Base-by-base conservation (phyloP, 2,797 vertebrate species). In the Semotilus atromaculatus region DNA sequence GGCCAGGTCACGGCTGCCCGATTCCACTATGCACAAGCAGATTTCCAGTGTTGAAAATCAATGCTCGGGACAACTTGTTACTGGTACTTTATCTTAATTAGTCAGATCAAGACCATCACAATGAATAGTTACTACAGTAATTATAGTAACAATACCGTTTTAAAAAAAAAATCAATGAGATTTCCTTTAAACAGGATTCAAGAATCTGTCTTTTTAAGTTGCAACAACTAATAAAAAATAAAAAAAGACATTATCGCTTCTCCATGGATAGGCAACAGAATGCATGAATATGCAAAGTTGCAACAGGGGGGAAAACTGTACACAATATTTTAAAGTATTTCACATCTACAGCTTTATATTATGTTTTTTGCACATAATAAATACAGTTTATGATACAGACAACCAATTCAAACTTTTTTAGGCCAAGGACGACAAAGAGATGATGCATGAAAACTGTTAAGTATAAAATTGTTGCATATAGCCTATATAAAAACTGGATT, bases 1-100 rank as follows among this genome's bases (percentile, higher is more conserved):
- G 79, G 64, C 70, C 26, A n/a, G 36, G 66, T 81, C 74, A 71
- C 18, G 67, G 67, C 73, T 85, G 31, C 72, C 79, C 51, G n/a
- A 18, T 40, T 81, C 29, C n/a, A 83, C 67, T 72, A n/a, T 16
- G n/a, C 71, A 66, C 66, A 48, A 40, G 73, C 51, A 77, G 64
- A 60, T 55, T 75, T 81, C 40, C 18, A 76, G 58, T 68, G 64
- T 76, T 80, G 48, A 80, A 83, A 53, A 70, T 36, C 34, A 38
- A 58, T 11, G 60, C 68, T 16, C 2, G n/a, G 23, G 48, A 68
- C 64, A 55, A 77, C 64, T 58, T 43, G 48, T 84, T 78, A 78
- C 48, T 19, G 64, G n/a, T 31, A 9, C 26, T 70, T 58, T 76
- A 21, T 38, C 13, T 82, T 45, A 66, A 83, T 38, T 34, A 66